These are phyloP conservation scores for Apogon talboti DNA, from an alignment of 2,797 vertebrate genomes.

Conservation along the genomic window DNA sequence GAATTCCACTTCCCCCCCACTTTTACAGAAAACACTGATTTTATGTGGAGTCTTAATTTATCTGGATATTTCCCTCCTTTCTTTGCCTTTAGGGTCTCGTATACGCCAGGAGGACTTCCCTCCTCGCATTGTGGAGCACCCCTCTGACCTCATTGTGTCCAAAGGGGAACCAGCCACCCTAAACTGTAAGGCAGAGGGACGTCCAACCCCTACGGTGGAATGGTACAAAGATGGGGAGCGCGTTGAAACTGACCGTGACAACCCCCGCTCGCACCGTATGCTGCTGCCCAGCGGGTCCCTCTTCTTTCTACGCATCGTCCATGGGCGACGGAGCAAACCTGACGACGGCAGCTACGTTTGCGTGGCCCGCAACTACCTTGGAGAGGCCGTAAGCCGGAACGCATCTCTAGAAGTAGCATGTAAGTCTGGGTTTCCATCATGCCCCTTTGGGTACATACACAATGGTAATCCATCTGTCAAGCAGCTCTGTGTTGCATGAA, in stretches of 20 bases:
- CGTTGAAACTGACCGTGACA: conserved; percentile 95
- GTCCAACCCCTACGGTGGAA: conserved; percentile 93
- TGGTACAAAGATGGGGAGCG: conserved; percentile 97
- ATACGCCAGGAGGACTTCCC: conserved; percentile 95
- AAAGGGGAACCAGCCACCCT: conserved; percentile 96
- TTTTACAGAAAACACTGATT: too few species aligned
- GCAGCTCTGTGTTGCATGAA: conserved; percentile 26
- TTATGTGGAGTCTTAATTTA: conserved; percentile 9
- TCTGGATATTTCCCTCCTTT: neutral
- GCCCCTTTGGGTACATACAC: neutral
- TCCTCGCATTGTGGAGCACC: conserved; percentile 95
- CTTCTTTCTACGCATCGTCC: conserved; percentile 96
- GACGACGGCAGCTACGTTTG: conserved; percentile 97
- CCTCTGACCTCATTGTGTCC: conserved; percentile 96
- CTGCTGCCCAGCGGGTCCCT: conserved; percentile 95
- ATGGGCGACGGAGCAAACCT: conserved; percentile 94
- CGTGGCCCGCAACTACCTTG: conserved; percentile 95
- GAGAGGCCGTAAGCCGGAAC: conserved; percentile 94
- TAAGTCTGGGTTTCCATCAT: conserved; percentile 82
- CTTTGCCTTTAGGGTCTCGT: conserved; percentile 87
- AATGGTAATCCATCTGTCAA: conserved; percentile 29
- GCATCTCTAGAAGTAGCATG: conserved; percentile 96
- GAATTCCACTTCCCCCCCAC: too few species aligned
- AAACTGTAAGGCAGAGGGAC: conserved; percentile 97
- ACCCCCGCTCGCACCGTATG: conserved; percentile 95